Evolutionary conservation across 2,888 invertebrate species (phyloP).

Genomic region (Willowsia nigromaculata): DNA sequence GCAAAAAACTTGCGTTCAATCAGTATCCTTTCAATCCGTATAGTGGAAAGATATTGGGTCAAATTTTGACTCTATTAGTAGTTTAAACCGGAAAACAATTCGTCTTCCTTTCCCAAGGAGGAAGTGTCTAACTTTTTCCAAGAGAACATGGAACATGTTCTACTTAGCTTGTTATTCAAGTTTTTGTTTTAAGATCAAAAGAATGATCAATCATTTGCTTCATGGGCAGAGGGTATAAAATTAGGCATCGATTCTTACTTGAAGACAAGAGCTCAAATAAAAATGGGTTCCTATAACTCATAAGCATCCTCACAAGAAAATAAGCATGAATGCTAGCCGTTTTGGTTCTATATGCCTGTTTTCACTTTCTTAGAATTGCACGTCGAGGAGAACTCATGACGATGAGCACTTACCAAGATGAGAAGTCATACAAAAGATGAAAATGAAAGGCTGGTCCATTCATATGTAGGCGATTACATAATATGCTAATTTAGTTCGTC

Average conservation of each 20-base stretch:
- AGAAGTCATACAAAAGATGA: neutral
- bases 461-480: neutral
- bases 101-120: neutral
- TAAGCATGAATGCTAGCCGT: neutral
- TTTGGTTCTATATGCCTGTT: no score
- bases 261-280: neutral
- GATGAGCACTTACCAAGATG: neutral
- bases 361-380: slow-evolving; percentile 16
- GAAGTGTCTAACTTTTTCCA: neutral
- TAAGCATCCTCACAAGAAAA: no score
- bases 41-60: neutral
- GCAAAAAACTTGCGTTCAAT: neutral
- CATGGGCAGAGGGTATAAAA: slow-evolving; percentile 1
- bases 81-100: neutral
- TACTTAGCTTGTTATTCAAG: neutral
- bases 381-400: neutral
- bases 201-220: slow-evolving; percentile 35
- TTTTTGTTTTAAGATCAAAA: slow-evolving; percentile 27
- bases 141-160: neutral
- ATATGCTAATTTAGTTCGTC: neutral
- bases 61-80: neutral
- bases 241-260: neutral
- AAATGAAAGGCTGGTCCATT: neutral
- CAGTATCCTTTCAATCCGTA: neutral
- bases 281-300: neutral